A percentile compares a stretch with the other conserved stretches of the same genome.
Evolutionary conservation across 2,113 vertebrate genomes (phyloP).

Genomic region (Electrona antarctica): DNA sequence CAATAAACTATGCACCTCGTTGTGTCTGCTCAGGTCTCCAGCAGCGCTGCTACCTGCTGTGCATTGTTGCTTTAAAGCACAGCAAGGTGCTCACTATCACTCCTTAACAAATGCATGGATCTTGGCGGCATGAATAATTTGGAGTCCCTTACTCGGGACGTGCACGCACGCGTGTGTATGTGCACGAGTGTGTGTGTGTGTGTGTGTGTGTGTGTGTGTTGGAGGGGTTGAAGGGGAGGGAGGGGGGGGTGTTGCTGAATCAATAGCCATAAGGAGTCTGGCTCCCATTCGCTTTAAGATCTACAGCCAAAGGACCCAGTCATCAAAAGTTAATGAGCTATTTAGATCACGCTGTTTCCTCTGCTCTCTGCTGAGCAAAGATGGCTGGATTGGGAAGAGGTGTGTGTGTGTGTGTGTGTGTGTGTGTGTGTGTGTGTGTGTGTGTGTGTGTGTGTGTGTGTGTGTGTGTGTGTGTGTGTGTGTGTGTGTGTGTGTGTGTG

Average conservation of each 20-base stretch:
- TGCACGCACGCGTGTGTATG: neutral
- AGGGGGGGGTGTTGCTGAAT: conserved; percentile 53
- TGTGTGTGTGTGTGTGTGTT: too few species aligned
- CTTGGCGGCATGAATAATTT: conserved; percentile 71
- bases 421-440: neutral
- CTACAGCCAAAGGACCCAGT: conserved; percentile 74
- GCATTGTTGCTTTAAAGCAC: conserved; percentile 30
- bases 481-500: conserved; percentile 12
- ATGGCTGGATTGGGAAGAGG: conserved; percentile 36
- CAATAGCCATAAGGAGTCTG: conserved; percentile 78
- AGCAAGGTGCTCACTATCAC: conserved; percentile 36
- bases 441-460: neutral
- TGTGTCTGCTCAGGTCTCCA: conserved; percentile 15
- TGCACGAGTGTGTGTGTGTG: too few species aligned
- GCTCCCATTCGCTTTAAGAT: conserved; percentile 76
- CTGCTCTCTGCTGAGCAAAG: conserved; percentile 62
- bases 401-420: too few species aligned
- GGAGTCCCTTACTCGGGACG: conserved; percentile 50
- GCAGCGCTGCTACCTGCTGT: conserved; percentile 23
- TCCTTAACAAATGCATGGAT: conserved; percentile 54
- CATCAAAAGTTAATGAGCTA: conserved; percentile 81
- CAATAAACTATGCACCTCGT: too few species aligned
- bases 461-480: neutral
- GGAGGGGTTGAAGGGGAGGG: neutral
- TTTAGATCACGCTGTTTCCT: conserved; percentile 76